Conservation (phyloP, 2,113 vertebrate species). For the Muntiacus muntjak region DNA sequence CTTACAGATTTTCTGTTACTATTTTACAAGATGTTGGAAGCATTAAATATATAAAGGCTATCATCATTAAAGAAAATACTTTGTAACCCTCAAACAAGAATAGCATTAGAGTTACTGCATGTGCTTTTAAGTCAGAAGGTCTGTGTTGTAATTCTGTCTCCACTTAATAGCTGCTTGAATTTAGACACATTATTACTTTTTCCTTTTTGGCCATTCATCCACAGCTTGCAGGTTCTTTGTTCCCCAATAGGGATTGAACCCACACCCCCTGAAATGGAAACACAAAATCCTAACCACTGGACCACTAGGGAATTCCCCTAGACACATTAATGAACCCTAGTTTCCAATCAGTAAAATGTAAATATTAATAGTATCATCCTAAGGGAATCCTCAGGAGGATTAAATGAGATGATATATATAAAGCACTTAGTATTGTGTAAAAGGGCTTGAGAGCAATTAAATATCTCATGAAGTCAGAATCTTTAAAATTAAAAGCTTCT, state of each 20-base stretch:
- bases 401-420: not conserved
- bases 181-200: not conserved
- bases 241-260: not conserved
- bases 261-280: not conserved
- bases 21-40: not conserved
- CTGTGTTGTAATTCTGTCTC: not conserved
- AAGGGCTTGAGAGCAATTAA: not conserved
- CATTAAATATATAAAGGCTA: not conserved
- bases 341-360: not conserved
- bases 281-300: not conserved
- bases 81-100: not conserved
- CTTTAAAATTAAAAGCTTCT: not conserved
- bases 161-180: not conserved
- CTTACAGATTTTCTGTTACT: not conserved
- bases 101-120: not conserved
- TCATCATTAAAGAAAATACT: not conserved
- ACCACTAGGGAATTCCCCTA: not conserved
- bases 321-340: not conserved
- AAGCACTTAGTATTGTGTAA: not conserved
- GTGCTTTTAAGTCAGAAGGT: not conserved
- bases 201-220: not conserved
- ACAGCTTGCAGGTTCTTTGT: not conserved
- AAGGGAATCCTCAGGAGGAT: not conserved
- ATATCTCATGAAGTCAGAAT: not conserved
- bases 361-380: not conserved